Percentiles rank a stretch among this genome's conserved stretches.
Evolutionary conservation across 2,797 vertebrate genomes (phyloP).

Genomic region (Philypnodon macrostomus): DNA sequence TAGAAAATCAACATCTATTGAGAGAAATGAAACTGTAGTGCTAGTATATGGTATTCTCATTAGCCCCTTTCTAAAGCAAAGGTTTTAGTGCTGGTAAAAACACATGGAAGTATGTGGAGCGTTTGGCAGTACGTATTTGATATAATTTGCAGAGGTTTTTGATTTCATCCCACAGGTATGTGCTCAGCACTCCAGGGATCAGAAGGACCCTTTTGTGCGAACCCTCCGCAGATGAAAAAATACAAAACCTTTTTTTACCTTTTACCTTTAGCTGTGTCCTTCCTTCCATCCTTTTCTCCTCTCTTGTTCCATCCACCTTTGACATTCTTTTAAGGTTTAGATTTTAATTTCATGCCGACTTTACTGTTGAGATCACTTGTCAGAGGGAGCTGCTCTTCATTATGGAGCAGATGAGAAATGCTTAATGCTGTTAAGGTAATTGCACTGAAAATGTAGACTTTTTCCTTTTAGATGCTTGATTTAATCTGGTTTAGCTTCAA

Average conservation of each 20-base stretch:
- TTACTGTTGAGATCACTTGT: conserved; percentile 31
- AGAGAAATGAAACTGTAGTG: conserved; percentile 32
- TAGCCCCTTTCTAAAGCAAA: conserved; percentile 44
- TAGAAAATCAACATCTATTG: conserved; percentile 17
- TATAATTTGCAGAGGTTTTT: conserved; percentile 76
- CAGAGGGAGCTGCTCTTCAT: conserved; percentile 23
- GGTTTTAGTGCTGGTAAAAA: conserved; percentile 59
- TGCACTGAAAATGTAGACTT: conserved; percentile 33
- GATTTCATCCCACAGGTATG: conserved; percentile 80
- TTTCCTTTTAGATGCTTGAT: conserved; percentile 31
- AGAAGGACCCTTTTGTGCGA: conserved; percentile 74
- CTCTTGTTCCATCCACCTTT: conserved; percentile 44
- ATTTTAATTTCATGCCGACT: conserved; percentile 38
- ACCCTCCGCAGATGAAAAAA: conserved; percentile 63
- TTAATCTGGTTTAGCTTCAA: conserved; percentile 27
- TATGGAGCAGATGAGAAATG: conserved; percentile 31
- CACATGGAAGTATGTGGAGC: conserved; percentile 67
- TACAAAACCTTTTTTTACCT: conserved; percentile 24
- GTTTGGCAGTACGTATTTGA: conserved; percentile 64
- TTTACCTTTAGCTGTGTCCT: conserved; percentile 34
- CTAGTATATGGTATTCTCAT: conserved; percentile 64
- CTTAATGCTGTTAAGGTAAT: conserved; percentile 46
- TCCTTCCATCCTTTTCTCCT: conserved; percentile 22
- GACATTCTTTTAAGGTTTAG: conserved; percentile 49
- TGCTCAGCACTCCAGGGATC: conserved; percentile 64